phyloP scores from a whole-genome alignment of 2,113 vertebrate genomes.

The Dasyornis broadbenti region DNA sequence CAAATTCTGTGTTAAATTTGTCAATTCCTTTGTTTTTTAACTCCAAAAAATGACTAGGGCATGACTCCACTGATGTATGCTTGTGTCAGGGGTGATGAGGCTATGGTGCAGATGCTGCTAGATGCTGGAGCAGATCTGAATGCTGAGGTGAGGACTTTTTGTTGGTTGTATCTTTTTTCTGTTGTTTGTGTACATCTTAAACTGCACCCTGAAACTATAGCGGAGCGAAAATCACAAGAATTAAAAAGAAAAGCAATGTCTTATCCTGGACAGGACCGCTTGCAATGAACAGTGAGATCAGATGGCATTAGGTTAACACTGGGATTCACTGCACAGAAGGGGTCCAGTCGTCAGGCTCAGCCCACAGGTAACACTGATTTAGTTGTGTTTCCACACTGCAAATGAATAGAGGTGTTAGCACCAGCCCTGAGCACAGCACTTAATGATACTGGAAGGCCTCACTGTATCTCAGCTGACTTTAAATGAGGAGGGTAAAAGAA shows the following conservation, averaged over 20 bases:
- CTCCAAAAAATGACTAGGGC: slow-evolving; percentile 79
- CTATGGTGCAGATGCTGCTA: slow-evolving; percentile 99
- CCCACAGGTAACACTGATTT: not conserved
- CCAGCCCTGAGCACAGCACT: not conserved
- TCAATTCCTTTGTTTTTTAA: slow-evolving; percentile 64
- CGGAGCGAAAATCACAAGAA: not conserved
- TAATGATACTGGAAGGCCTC: not conserved
- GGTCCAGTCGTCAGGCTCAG: not conserved
- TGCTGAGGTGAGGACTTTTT: slow-evolving; percentile 86
- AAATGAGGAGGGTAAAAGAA: not conserved
- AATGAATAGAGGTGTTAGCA: not conserved
- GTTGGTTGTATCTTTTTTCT: slow-evolving; percentile 35
- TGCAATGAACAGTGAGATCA: not conserved
- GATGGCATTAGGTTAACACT: not conserved
- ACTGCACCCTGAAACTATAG: not conserved
- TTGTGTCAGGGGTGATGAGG: slow-evolving; percentile 95
- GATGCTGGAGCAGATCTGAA: slow-evolving; percentile 97
- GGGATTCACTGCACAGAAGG: not conserved
- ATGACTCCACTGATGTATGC: slow-evolving; percentile 99
- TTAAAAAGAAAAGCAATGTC: not conserved
- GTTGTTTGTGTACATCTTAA: slow-evolving; percentile 26
- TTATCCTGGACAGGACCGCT: not conserved
- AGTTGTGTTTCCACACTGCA: not conserved
- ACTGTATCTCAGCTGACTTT: not conserved
- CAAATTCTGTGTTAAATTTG: slow-evolving; percentile 41